Evolutionary conservation across 2,888 invertebrate species (phyloP).

Genomic region (Bhutanitis thaidina): DNA sequence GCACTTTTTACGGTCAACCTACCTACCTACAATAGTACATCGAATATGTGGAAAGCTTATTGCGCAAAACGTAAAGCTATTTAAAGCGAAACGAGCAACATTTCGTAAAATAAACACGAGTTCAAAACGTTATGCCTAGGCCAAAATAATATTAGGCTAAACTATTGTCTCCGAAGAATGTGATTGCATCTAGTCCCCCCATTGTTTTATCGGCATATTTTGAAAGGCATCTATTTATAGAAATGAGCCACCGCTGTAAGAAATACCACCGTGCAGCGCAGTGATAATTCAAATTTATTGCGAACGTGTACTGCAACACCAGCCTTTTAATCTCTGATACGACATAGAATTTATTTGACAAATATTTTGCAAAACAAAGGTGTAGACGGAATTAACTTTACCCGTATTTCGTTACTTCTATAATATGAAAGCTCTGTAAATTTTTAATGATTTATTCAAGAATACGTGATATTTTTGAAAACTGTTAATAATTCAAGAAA

Average conservation of each 20-base stretch:
- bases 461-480: too few species aligned
- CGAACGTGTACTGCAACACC: constrained; percentile 19
- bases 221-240: constrained; percentile 31
- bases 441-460: too few species aligned
- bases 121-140: constrained; percentile 1
- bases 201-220: constrained; percentile 25
- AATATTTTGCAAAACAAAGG: constrained; percentile 21
- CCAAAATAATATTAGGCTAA: constrained; percentile 18
- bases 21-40: too few species aligned
- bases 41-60: too few species aligned
- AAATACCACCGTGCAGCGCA: constrained; percentile 23
- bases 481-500: too few species aligned
- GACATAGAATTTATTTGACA: constrained; percentile 22
- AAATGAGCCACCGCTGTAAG: constrained; percentile 26
- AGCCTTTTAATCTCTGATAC: constrained; percentile 22
- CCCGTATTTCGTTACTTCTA: neutral
- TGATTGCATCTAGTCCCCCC: constrained; percentile 22
- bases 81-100: too few species aligned
- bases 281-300: constrained; percentile 23
- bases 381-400: constrained; percentile 7
- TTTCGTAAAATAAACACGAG: too few species aligned
- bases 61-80: too few species aligned
- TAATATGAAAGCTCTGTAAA: too few species aligned
- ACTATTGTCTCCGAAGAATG: constrained; percentile 20
- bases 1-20: too few species aligned